Evolutionary conservation across 2,888 invertebrate species (phyloP).

Genomic region (Tenthredo mesomela): DNA sequence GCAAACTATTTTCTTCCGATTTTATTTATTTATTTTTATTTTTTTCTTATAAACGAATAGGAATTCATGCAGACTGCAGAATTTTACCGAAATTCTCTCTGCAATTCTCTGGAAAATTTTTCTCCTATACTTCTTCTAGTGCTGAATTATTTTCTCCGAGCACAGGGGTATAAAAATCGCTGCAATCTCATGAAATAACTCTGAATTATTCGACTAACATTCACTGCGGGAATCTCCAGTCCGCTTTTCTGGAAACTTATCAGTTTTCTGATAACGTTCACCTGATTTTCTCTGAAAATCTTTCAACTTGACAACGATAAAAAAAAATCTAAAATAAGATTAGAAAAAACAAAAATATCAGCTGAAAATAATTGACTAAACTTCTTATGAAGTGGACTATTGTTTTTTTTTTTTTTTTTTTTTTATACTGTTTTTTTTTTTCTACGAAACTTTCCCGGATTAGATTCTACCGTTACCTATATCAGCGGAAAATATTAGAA

Average conservation of each 20-base stretch:
- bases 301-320: not conserved
- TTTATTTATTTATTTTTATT: not conserved
- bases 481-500: not conserved
- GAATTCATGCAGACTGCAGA: not conserved
- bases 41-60: not conserved
- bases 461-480: not conserved
- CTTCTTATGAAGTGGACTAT: not conserved
- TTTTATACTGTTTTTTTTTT: no score
- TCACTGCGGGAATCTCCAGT: no score
- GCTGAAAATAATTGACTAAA: not conserved
- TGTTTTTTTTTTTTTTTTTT: not conserved
- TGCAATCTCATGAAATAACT: slow-evolving; percentile 3
- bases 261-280: no score
- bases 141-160: not conserved
- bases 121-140: not conserved
- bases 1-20: not conserved
- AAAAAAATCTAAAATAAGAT: not conserved
- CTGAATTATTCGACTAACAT: not conserved
- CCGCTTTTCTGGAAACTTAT: not conserved
- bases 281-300: not conserved
- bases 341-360: not conserved
- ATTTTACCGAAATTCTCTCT: not conserved
- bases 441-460: not conserved
- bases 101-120: not conserved
- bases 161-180: not conserved